These are phyloP conservation scores for Drymodes brunneopygia DNA, from an alignment of 2,113 vertebrate genomes.

Conservation along the genomic window DNA sequence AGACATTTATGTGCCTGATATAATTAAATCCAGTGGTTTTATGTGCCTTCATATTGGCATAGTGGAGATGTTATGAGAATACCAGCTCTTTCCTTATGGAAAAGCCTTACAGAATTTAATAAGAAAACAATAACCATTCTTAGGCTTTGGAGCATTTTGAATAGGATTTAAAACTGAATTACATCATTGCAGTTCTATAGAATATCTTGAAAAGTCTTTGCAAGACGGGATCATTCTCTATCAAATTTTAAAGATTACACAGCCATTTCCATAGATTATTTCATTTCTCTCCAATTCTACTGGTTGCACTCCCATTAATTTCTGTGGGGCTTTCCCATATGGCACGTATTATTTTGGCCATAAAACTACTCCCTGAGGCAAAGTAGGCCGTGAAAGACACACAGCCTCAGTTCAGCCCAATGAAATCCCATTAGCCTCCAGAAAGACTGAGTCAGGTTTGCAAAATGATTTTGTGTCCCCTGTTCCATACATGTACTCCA, in stretches of 20 bases:
- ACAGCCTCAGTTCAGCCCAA: neutral
- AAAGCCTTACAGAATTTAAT: conserved; percentile 34
- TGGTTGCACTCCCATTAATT: conserved; percentile 38
- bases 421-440: neutral
- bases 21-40: conserved; percentile 48
- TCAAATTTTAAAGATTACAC: conserved; percentile 30
- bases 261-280: conserved; percentile 48
- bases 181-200: conserved; percentile 45
- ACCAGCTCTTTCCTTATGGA: conserved; percentile 32
- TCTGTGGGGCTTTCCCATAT: conserved; percentile 25
- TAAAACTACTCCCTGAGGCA: conserved; percentile 32
- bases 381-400: neutral
- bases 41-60: neutral
- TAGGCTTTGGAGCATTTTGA: conserved; percentile 31
- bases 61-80: conserved; percentile 27
- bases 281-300: conserved; percentile 45
- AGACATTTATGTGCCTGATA: neutral
- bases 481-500: neutral
- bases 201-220: conserved; percentile 32
- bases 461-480: neutral
- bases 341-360: conserved; percentile 9
- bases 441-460: neutral
- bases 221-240: neutral
- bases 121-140: conserved; percentile 57
- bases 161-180: neutral